phyloP scores from a whole-genome alignment of 2,797 vertebrate species.

The Lepus townsendii region DNA sequence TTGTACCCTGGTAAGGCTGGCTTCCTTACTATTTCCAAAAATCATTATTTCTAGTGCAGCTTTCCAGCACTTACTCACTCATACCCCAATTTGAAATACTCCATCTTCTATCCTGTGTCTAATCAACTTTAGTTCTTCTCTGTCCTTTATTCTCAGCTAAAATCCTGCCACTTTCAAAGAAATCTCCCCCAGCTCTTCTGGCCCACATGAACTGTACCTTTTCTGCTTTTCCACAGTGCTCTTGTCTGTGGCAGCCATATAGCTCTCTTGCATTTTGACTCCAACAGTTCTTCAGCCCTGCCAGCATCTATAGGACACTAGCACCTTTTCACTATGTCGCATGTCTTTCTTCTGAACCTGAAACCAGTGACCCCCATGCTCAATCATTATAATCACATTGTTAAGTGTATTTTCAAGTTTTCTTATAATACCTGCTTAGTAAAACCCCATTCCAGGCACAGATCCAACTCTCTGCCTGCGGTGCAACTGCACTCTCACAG shows the following conservation, averaged over 20 bases:
- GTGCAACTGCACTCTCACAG: not conserved
- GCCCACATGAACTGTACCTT: not conserved
- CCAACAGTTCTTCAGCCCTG: not conserved
- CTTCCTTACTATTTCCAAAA: conserved; percentile 44
- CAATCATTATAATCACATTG: not conserved
- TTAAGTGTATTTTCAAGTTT: conserved; percentile 40
- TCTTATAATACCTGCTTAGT: not conserved
- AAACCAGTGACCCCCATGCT: not conserved
- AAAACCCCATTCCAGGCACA: not conserved
- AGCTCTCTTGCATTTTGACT: not conserved
- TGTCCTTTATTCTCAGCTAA: conserved; percentile 43
- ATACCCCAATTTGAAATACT: not conserved
- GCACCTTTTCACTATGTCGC: not conserved
- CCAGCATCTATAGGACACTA: not conserved
- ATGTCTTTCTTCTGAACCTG: not conserved
- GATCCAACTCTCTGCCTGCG: not conserved
- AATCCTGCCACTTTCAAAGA: not conserved
- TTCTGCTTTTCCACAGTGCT: not conserved
- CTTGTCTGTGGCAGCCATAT: not conserved
- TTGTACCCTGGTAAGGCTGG: not conserved
- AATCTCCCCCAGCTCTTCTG: not conserved
- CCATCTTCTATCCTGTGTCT: conserved; percentile 29
- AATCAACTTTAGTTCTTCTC: not conserved
- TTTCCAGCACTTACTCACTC: not conserved
- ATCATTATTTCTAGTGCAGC: not conserved